These are phyloP conservation scores for Pluvianellus socialis DNA, from an alignment of 2,113 vertebrate species.

Conservation along the genomic window DNA sequence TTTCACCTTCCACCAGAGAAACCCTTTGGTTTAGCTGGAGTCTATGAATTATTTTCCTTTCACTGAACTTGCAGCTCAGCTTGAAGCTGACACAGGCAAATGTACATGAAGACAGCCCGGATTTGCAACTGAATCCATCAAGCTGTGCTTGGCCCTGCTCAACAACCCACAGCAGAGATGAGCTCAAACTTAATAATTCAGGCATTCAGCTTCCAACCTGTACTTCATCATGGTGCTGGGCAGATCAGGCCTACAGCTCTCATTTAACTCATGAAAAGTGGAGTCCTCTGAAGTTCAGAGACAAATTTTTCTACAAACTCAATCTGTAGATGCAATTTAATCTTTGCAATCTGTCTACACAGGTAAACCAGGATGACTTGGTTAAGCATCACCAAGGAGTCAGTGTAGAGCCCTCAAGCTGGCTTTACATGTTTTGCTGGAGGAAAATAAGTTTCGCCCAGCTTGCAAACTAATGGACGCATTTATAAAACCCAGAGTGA, in stretches of 20 bases:
- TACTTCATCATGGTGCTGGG: neutral
- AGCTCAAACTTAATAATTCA: neutral
- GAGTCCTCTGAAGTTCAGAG: neutral
- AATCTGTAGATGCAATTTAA: neutral
- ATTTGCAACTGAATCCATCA: neutral
- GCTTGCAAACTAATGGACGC: neutral
- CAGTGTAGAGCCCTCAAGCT: neutral
- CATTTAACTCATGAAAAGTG: neutral
- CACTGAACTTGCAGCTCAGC: neutral
- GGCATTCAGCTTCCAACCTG: neutral
- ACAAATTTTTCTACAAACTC: neutral
- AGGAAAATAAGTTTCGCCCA: neutral
- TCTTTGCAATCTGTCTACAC: neutral
- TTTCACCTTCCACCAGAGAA: neutral
- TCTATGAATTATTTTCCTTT: neutral
- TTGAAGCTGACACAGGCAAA: constrained; percentile 1
- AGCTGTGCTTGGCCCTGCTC: neutral
- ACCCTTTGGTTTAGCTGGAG: neutral
- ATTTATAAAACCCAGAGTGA: neutral
- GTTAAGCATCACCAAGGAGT: neutral
- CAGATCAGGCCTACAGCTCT: neutral
- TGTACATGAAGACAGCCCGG: neutral
- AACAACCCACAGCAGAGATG: neutral
- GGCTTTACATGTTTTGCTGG: neutral
- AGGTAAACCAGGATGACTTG: neutral